Evolutionary conservation across 2,113 vertebrate species (phyloP).

Genomic region (Xyliphius kryptos): DNA sequence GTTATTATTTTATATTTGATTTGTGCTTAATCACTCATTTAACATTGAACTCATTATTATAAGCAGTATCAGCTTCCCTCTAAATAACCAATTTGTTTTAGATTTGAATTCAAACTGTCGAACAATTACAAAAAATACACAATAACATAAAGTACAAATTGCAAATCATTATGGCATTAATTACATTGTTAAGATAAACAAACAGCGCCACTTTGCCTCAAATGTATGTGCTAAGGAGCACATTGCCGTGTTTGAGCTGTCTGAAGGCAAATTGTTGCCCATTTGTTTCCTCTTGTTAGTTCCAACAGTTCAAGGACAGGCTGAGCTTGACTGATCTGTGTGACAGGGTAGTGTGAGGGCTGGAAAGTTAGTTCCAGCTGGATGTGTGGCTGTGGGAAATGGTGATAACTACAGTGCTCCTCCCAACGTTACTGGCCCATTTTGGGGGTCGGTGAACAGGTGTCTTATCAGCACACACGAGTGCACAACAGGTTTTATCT

Average conservation of each 20-base stretch:
- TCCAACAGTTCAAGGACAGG: conserved; percentile 29
- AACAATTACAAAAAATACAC: too few relatives aligned
- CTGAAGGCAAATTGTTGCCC: conserved; percentile 5
- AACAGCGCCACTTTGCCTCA: too few relatives aligned
- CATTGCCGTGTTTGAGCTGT: conserved; percentile 1
- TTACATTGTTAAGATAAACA: too few relatives aligned
- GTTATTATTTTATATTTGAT: too few relatives aligned
- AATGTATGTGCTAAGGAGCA: background rate
- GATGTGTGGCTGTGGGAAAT: conserved; percentile 6
- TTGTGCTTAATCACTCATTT: too few relatives aligned
- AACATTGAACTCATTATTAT: too few relatives aligned
- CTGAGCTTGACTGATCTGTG: conserved; percentile 26
- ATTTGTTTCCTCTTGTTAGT: conserved; percentile 13
- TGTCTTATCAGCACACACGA: conserved; percentile 21
- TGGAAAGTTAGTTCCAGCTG: conserved; percentile 19
- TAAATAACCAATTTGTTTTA: too few relatives aligned
- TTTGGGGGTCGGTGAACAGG: conserved; percentile 20
- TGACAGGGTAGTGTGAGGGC: conserved; percentile 4
- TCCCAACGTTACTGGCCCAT: conserved; percentile 19
- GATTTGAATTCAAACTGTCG: too few relatives aligned
- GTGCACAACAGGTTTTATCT: conserved; percentile 16
- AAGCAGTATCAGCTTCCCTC: too few relatives aligned
- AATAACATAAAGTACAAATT: too few relatives aligned
- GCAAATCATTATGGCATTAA: too few relatives aligned
- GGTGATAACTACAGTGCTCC: conserved; percentile 5